Conservation (phyloP, 2,888 invertebrate genomes). For the Ornithoptera alexandrae region DNA sequence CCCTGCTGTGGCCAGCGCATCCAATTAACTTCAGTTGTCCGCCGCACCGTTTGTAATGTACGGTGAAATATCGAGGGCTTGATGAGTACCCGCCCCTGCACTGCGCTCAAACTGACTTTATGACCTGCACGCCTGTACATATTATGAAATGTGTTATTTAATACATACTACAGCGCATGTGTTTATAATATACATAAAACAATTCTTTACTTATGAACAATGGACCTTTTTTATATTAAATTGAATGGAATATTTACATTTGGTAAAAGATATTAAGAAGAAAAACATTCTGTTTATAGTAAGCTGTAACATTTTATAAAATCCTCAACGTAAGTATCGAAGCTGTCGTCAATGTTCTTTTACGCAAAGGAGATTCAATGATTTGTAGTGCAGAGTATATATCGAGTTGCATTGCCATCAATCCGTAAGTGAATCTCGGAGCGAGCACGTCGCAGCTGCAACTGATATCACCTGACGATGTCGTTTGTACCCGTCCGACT, state of each 20-base stretch:
- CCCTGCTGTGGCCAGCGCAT: constrained; percentile 58
- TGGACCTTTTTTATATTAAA: too few species aligned
- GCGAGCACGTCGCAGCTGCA: constrained; percentile 58
- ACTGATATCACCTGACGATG: constrained; percentile 68
- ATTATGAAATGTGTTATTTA: constrained; percentile 28
- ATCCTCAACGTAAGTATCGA: background rate
- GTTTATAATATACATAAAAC: background rate
- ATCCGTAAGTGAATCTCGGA: constrained; percentile 64
- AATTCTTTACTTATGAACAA: too few species aligned
- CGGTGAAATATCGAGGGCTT: constrained; percentile 67
- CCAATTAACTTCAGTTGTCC: constrained; percentile 73
- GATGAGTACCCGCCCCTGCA: constrained; percentile 51
- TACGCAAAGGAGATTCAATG: constrained; percentile 37
- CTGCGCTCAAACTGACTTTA: constrained; percentile 47
- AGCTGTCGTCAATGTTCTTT: constrained; percentile 12
- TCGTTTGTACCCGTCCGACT: constrained; percentile 64
- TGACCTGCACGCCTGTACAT: constrained; percentile 45
- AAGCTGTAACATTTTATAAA: too few species aligned
- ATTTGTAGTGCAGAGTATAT: constrained; percentile 51
- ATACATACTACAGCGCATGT: constrained; percentile 1
- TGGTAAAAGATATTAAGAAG: too few species aligned
- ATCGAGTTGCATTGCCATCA: constrained; percentile 65
- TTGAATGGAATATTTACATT: too few species aligned
- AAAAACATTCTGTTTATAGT: too few species aligned
- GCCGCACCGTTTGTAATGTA: constrained; percentile 63